Base-by-base conservation (phyloP, 2,888 invertebrate species). In the Eristalinus sepulchralis region DNA sequence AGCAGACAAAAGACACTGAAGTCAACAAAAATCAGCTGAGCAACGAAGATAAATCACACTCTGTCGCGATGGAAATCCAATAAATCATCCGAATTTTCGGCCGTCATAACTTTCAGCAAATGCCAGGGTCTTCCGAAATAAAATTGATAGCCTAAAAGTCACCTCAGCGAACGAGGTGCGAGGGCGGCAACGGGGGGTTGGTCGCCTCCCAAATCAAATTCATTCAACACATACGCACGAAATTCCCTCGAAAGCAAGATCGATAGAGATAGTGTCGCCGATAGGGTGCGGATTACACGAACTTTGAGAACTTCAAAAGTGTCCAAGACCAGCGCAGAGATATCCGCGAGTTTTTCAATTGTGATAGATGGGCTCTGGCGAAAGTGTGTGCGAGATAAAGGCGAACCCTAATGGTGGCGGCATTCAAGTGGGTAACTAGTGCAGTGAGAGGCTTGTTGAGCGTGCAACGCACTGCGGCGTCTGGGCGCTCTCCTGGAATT, bases 71-170 rank as follows among this genome's bases (percentile, higher is more conserved):
- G 34, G 47, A 68, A 81, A 72, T 53, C 59, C 68, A 85, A 85
- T 85, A 81, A 85, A 81, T 85, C 81, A 85, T 85, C 36, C 27
- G 17, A 39, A 66, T 66, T 79, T 79, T 71, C 71, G 80, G 79
- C 84, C 80, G 63, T 80, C 82, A 59, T 22, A 75, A 79, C 73
- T 72, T 76, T 80, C 66, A 75, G 34, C 55, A 64, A 85, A 81
- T 80, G 66, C 53, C 64, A 60, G 60, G 67, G 67, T 36, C 24
- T 80, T 81, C 77, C 81, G 81, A 73, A 72, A 81, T 68, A 73
- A 85, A 85, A 81, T 81, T 85, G 85, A 85, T 77, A 81, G 85
- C 85, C 73, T 68, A 63, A 81, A 73, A 81, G 80, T 85, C 85
- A 76, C 66, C 75, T 47, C 17, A 71, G n/a, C 22, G n/a, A 24